Evolutionary conservation across 2,888 invertebrate species (phyloP).

Genomic region (Polyommatus icarus): DNA sequence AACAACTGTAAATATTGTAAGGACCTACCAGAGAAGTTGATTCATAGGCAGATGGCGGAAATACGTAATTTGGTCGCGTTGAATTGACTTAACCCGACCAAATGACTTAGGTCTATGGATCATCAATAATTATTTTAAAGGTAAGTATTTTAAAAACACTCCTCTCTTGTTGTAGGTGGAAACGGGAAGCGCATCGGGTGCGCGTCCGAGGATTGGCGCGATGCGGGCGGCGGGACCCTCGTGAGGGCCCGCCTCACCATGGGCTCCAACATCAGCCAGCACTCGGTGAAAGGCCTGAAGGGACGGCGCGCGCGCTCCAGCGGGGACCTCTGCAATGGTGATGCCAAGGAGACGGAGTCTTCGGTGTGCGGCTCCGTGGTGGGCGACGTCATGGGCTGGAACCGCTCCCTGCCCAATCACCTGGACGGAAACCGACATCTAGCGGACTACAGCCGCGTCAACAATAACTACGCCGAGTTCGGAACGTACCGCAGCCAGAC

Average conservation of each 20-base stretch:
- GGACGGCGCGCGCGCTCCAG: slow-evolving; percentile 87
- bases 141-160: neutral
- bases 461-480: slow-evolving; percentile 78
- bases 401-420: slow-evolving; percentile 84
- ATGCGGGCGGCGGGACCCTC: slow-evolving; percentile 73
- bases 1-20: neutral
- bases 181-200: slow-evolving; percentile 50
- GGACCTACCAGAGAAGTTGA: neutral
- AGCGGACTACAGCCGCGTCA: slow-evolving; percentile 78
- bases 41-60: neutral
- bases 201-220: slow-evolving; percentile 54
- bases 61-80: neutral
- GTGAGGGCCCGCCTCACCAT: slow-evolving; percentile 80
- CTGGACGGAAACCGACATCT: slow-evolving; percentile 82
- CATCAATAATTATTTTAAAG: too few species aligned
- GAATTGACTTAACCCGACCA: neutral
- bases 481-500: slow-evolving; percentile 71
- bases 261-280: slow-evolving; percentile 90
- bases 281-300: slow-evolving; percentile 85
- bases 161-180: slow-evolving; percentile 51
- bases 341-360: slow-evolving; percentile 72
- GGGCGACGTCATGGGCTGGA: slow-evolving; percentile 77
- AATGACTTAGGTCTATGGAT: too few species aligned
- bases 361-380: slow-evolving; percentile 77
- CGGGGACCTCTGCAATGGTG: slow-evolving; percentile 86